Evolutionary conservation across 2,113 vertebrate species (phyloP).

Genomic region (Phodopus roborovskii): DNA sequence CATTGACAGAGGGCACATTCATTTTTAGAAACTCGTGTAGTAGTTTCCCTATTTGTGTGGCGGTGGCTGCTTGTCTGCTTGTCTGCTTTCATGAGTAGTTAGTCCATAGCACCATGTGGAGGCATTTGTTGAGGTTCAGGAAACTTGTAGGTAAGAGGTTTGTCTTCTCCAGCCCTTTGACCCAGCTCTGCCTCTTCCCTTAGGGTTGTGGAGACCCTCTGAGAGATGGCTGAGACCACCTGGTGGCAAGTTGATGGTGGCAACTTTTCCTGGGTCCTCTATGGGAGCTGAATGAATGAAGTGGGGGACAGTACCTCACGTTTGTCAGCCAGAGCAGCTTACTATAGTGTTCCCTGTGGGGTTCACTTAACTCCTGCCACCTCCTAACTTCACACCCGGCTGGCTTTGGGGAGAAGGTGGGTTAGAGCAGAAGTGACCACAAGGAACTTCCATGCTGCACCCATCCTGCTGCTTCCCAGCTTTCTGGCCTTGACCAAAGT

Average conservation of each 20-base stretch:
- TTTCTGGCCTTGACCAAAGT: not conserved
- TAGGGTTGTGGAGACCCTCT: not conserved
- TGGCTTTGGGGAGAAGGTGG: not conserved
- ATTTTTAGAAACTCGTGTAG: too few relatives aligned
- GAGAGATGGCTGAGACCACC: not conserved
- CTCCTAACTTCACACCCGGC: not conserved
- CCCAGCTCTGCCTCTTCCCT: not conserved
- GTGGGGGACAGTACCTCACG: not conserved
- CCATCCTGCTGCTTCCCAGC: not conserved
- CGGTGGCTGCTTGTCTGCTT: not conserved
- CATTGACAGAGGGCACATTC: too few relatives aligned
- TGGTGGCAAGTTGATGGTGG: not conserved
- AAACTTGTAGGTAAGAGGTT: not conserved
- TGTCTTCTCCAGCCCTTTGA: not conserved
- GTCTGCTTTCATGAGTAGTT: not conserved
- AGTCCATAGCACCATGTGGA: not conserved
- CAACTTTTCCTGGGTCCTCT: not conserved
- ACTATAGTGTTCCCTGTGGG: accelerated
- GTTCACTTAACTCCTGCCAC: not conserved
- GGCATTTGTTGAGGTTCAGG: not conserved
- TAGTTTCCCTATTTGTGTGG: too few relatives aligned
- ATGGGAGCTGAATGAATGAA: accelerated
- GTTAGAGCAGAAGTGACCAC: not conserved
- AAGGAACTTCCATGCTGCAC: not conserved
- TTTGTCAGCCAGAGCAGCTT: not conserved